These are phyloP conservation scores for Psilanteris sp. DNA, from an alignment of 1,140 invertebrate species.

Conservation along the genomic window DNA sequence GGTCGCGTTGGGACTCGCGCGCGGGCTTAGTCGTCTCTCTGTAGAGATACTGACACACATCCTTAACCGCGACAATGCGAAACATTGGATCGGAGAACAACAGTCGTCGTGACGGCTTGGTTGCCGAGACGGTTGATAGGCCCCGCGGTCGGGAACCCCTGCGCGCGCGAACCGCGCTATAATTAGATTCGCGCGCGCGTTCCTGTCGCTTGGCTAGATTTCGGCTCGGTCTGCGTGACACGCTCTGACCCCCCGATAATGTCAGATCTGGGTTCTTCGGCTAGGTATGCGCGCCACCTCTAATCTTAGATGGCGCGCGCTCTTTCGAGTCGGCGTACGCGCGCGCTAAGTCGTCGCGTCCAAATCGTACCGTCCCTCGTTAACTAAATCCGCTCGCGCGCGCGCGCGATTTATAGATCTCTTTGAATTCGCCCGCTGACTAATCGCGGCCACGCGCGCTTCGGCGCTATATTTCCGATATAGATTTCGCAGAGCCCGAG, in stretches of 20 bases:
- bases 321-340: constrained; percentile 12
- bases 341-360: neutral
- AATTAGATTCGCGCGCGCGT: constrained; percentile 66
- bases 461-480: constrained; percentile 35
- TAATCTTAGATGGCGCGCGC: constrained; percentile 74
- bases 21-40: no score
- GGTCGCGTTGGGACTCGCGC: no score
- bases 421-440: constrained; percentile 27
- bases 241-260: constrained; percentile 75
- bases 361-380: constrained; percentile 44
- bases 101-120: constrained; percentile 27
- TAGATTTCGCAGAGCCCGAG: constrained; percentile 18
- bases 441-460: constrained; percentile 36
- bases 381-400: constrained; percentile 19
- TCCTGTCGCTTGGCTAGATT: constrained; percentile 66
- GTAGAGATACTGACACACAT: no score
- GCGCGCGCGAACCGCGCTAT: constrained; percentile 59
- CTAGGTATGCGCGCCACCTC: constrained; percentile 73
- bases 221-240: constrained; percentile 66
- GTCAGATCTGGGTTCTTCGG: constrained; percentile 69
- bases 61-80: constrained; percentile 13
- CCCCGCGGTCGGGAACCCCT: constrained; percentile 51
- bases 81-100: constrained; percentile 31
- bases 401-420: constrained; percentile 46
- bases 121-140: constrained; percentile 23